Percentiles rank a stretch among this genome's conserved stretches.
These are phyloP conservation scores for Cantharis rufa DNA, from an alignment of 2,888 invertebrate genomes.

Conservation along the genomic window DNA sequence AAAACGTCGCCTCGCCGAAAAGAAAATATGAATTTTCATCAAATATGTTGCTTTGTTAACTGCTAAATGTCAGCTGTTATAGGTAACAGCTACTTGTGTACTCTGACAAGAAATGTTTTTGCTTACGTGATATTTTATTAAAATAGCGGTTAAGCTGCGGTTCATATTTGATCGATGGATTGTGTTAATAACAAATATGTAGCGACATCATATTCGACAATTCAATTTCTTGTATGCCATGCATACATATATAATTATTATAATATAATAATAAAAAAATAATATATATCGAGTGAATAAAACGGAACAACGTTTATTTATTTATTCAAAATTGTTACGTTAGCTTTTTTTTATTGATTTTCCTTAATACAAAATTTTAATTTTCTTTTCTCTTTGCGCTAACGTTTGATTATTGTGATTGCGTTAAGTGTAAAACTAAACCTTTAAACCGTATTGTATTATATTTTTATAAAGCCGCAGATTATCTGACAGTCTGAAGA, in stretches of 20 bases:
- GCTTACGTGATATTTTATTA: background rate
- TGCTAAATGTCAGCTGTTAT: background rate
- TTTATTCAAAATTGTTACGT: background rate
- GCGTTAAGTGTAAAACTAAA: background rate
- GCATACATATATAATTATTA: too few species aligned
- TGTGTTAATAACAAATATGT: background rate
- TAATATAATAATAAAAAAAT: too few species aligned
- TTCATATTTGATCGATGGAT: background rate
- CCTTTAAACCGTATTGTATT: background rate
- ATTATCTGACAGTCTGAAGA: background rate
- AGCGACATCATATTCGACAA: background rate
- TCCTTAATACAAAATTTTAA: background rate
- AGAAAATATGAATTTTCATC: conserved; percentile 29
- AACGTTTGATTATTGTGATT: background rate
- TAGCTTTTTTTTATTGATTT: background rate
- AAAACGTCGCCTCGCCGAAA: conserved; percentile 21
- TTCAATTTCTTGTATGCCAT: background rate
- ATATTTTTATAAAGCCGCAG: background rate
- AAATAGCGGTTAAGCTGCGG: background rate
- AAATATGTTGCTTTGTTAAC: background rate
- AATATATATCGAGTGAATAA: too few species aligned
- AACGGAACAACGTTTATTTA: too few species aligned
- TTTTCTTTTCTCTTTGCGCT: background rate
- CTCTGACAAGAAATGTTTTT: background rate
- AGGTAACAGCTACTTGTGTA: background rate